Evolutionary conservation across 2,797 vertebrate genomes (phyloP).

Genomic region (Gallinago stenura): DNA sequence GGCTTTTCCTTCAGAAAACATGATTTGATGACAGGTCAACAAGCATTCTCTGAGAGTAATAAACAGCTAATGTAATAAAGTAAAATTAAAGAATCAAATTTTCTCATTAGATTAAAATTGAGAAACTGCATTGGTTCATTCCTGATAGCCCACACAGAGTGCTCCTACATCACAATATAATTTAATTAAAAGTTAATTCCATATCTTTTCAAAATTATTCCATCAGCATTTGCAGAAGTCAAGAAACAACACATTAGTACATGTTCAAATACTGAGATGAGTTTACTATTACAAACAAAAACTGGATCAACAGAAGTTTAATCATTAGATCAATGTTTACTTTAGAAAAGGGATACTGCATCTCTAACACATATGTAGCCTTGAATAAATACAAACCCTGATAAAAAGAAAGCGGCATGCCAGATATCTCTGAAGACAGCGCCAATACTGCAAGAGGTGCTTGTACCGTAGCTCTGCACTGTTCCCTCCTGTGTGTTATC

Average conservation of each 20-base stretch:
- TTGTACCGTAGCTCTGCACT: conserved; percentile 85
- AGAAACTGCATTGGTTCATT: not conserved
- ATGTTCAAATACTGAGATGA: not conserved
- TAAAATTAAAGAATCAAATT: not conserved
- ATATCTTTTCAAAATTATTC: not conserved
- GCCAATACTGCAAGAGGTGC: conserved; percentile 88
- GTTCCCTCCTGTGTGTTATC: conserved; percentile 97
- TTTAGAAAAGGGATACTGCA: conserved; percentile 81
- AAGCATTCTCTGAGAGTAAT: not conserved
- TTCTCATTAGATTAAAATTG: not conserved
- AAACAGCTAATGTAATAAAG: not conserved
- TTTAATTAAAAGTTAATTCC: not conserved
- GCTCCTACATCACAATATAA: not conserved
- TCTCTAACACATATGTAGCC: conserved; percentile 70
- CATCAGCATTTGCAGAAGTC: not conserved
- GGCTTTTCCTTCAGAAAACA: not conserved
- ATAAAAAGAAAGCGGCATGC: conserved; percentile 97
- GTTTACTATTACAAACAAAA: not conserved
- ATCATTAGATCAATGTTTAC: conserved; percentile 35
- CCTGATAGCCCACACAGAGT: not conserved
- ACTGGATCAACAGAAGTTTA: conserved; percentile 1
- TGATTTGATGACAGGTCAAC: not conserved
- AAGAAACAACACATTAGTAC: not conserved
- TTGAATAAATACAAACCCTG: conserved; percentile 95
- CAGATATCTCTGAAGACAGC: conserved; percentile 97